Evolutionary conservation across 2,797 vertebrate genomes (phyloP).

Genomic region (Tragelaphus oryx): DNA sequence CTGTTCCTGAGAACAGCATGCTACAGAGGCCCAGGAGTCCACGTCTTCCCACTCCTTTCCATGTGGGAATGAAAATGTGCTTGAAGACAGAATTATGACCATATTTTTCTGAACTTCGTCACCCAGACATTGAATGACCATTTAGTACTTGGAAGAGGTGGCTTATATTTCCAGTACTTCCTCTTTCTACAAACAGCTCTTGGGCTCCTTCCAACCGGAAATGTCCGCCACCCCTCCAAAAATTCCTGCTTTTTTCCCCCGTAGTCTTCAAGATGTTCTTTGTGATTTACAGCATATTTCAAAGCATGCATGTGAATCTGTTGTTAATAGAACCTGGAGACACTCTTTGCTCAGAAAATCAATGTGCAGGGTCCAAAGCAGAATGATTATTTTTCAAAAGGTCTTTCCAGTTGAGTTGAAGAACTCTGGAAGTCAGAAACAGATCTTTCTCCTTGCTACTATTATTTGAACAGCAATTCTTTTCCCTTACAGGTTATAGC

Average conservation of each 20-base stretch:
- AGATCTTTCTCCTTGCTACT: not conserved
- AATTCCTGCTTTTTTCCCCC: not conserved
- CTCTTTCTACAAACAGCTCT: not conserved
- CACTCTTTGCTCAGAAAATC: not conserved
- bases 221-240: not conserved
- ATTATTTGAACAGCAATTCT: not conserved
- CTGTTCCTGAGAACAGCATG: accelerated
- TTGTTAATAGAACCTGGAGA: not conserved
- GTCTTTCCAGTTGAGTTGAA: not conserved
- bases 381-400: not conserved
- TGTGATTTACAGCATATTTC: not conserved
- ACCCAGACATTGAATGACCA: not conserved
- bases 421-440: not conserved
- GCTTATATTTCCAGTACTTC: not conserved
- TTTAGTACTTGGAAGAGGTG: not conserved
- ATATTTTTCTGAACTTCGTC: not conserved
- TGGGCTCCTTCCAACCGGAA: not conserved
- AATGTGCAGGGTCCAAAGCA: not conserved
- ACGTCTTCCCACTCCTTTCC: not conserved
- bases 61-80: not conserved
- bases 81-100: not conserved
- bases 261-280: not conserved
- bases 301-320: not conserved
- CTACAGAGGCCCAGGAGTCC: not conserved
- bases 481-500: not conserved